A percentile compares a stretch with the other conserved stretches of the same genome.
These are phyloP conservation scores for Meteorus sp. DNA, from an alignment of 1,140 invertebrate species.

Conservation along the genomic window DNA sequence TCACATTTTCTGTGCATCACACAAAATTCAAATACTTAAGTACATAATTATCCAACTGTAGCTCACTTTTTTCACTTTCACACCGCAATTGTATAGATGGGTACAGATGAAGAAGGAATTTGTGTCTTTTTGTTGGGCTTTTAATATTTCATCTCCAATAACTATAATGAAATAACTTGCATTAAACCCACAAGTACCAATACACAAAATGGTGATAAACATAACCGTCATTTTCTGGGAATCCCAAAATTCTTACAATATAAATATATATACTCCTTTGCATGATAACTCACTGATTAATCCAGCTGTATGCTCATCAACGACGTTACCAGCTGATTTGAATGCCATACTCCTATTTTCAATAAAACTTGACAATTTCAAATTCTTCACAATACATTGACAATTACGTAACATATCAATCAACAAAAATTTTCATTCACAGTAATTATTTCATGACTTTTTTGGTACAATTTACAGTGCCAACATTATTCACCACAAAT, in stretches of 20 bases:
- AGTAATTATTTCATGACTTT: no score
- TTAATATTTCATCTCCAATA: constrained; percentile 86
- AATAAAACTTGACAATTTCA: constrained; percentile 12
- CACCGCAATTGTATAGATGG: constrained; percentile 67
- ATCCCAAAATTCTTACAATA: no score
- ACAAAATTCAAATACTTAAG: not conserved
- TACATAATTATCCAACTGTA: constrained; percentile 12
- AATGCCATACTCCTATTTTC: constrained; percentile 8
- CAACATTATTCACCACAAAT: no score
- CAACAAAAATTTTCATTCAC: not conserved
- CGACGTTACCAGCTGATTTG: constrained; percentile 17
- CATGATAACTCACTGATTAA: constrained; percentile 44
- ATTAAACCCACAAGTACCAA: no score
- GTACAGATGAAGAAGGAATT: constrained; percentile 74
- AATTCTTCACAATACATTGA: constrained; percentile 24
- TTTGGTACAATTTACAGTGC: no score
- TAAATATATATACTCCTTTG: constrained; percentile 5
- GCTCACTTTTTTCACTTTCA: constrained; percentile 66
- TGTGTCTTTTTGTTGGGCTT: constrained; percentile 74
- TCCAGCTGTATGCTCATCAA: constrained; percentile 41
- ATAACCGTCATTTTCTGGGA: no score
- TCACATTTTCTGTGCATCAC: not conserved
- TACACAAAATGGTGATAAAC: no score
- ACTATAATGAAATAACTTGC: constrained; percentile 54
- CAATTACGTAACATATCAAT: constrained; percentile 24